Base-by-base conservation (phyloP, 2,797 vertebrate genomes). In the Poeciliopsis paucimaculata region DNA sequence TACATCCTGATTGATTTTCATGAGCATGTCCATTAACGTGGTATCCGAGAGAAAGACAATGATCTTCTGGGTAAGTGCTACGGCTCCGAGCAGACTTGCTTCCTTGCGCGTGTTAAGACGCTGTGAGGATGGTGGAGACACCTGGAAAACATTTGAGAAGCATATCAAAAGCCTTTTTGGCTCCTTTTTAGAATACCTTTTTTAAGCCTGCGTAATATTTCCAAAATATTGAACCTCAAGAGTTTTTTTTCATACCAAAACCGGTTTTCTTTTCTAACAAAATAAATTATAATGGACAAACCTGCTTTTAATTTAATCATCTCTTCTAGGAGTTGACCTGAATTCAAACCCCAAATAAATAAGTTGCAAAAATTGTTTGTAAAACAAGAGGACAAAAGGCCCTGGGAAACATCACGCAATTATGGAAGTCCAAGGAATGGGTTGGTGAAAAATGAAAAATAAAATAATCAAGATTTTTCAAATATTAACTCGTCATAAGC, bases 11-110 rank as follows among this genome's bases (percentile, higher is more conserved):
- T 96, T 99, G 90, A 99, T 97, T 83, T 98, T 99, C 95, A 98
- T 98, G 8, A 99, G 96, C 93, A 99, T 98, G 91, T 99, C 98
- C 98, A 99, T 99, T 60, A 99, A 95, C 0, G 98, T 99, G 80
- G 97, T 96, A 88, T 99, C 98, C 0, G 98, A 99, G 73, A 99
- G 96, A 90, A 97, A 98, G 70, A 99, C 96, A 2, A 98, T 97
- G 6, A 99, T 97, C 95, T 97, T 98, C 95, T 98, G 98, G 18
- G 97, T 96, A 72, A 99, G 95, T 0, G 97, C 97, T 79, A 98
- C 97, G 0, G 98, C 98, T 0, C 96, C 97, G 77, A 99, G 94
- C 73, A 99, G 95, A 84, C 98, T 97, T 0, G 98, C 98, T 90
- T 99, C 98, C 92, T 98, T 99, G 4, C 98, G 97, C 39, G 98